These are phyloP conservation scores for Pristionchus entomophagus DNA, from an alignment of 2,888 invertebrate genomes.

Conservation along the genomic window DNA sequence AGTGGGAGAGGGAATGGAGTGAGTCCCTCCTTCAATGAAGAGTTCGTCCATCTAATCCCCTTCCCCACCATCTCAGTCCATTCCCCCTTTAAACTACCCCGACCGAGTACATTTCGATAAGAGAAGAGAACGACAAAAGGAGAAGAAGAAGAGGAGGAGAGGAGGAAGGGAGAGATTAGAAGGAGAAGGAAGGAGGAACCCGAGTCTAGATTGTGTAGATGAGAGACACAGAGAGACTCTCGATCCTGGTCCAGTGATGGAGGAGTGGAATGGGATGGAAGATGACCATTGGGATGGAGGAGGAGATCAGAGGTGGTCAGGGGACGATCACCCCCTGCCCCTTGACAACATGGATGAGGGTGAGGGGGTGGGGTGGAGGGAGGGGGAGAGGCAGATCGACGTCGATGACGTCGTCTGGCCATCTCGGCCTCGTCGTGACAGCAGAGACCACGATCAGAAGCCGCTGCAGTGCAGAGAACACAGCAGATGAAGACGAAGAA, in stretches of 20 bases:
- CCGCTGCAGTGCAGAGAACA: slow-evolving; percentile 71
- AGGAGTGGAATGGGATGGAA: background rate
- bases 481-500: slow-evolving; percentile 72
- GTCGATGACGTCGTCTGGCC: slow-evolving; percentile 11
- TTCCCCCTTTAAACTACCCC: background rate
- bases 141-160: background rate
- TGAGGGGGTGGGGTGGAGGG: background rate
- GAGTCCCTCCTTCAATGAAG: background rate
- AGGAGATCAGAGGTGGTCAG: slow-evolving; percentile 13
- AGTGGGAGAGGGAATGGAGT: background rate
- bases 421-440: slow-evolving; percentile 59
- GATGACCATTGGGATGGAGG: background rate
- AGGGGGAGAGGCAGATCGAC: background rate
- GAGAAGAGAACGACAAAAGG: slow-evolving; percentile 24
- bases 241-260: background rate
- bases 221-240: background rate
- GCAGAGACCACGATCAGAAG: slow-evolving; percentile 68
- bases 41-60: slow-evolving; percentile 13
- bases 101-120: slow-evolving; percentile 35
- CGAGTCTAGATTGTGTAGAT: slow-evolving; percentile 15
- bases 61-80: too few species aligned
- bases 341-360: background rate
- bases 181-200: background rate
- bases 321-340: slow-evolving; percentile 3
- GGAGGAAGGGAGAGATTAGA: background rate